Base-by-base conservation (phyloP, 2,888 invertebrate genomes). In the Flexamia atlantica region DNA sequence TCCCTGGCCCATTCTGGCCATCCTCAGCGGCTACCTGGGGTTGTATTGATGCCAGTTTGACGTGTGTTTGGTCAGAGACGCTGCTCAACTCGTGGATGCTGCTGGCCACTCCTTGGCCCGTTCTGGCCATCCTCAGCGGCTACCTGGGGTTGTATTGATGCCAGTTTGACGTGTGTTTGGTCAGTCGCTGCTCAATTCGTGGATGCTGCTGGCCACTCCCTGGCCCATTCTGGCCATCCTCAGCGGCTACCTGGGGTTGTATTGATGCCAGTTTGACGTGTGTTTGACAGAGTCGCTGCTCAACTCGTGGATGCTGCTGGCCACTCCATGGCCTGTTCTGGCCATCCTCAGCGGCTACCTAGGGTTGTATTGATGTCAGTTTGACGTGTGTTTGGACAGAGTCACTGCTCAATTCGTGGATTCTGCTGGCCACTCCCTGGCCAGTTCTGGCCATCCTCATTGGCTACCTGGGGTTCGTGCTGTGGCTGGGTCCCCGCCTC, bases 121-220 rank as follows among this genome's bases (percentile, higher is more conserved):
- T 86, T 25, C 25, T 86, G 1, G 76, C 83, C 9, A 85, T 86
- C n/a, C 42, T 86, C 14, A 50, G 57, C 5, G 20, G 70, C 28
- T 87, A 87, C 82, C 83, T 87, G 60, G 40, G 84, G 20, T 86
- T 87, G n/a, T n/a, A n/a, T n/a, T n/a, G n/a, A n/a, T n/a, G n/a
- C n/a, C n/a, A n/a, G n/a, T n/a, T n/a, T n/a, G n/a, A n/a, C n/a
- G 36, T 36, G 36, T 36, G 4, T 7, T 36, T 36, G 9, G 9
- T 9, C 5, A 4, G 36, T 36, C 5, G 36, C 9, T 83, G 23
- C 85, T 86, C 9, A 85, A 87, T 20, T 84, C 84, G 28, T 87
- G 86, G 86, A 23, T 85, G 25, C 81, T 87, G 9, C 86, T 86
- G 84, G 81, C 81, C 14, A 85, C 86, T 20, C 86, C 86, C 23